A percentile compares a stretch with the other conserved stretches of the same genome.
Conservation (phyloP, 1,140 invertebrate genomes). For the Tigriopus japonicus region DNA sequence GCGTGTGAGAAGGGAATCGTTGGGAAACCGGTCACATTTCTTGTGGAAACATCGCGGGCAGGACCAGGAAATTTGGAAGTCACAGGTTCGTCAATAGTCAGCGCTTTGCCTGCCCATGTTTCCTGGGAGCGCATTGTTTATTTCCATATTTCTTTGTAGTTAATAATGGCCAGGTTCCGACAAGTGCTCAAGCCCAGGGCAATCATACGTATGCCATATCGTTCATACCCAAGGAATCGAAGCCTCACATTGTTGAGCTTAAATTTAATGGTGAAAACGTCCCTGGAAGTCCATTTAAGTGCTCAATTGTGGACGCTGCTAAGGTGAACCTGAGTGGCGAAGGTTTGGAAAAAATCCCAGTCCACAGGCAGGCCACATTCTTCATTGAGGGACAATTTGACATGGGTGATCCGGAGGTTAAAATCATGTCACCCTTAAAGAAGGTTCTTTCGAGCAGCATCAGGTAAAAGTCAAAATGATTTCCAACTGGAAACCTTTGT, state of each 20-base stretch:
- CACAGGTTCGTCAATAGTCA: slow-evolving; percentile 28
- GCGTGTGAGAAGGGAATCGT: slow-evolving; percentile 72
- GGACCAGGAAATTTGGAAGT: slow-evolving; percentile 92
- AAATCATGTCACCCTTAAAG: slow-evolving; percentile 3
- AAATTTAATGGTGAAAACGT: slow-evolving; percentile 91
- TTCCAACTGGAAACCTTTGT: no score
- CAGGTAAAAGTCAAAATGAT: background rate
- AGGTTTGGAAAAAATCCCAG: slow-evolving; percentile 75
- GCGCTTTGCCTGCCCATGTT: background rate
- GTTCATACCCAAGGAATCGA: slow-evolving; percentile 75
- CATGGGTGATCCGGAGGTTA: slow-evolving; percentile 49
- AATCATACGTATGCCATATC: slow-evolving; percentile 91
- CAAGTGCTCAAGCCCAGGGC: slow-evolving; percentile 80
- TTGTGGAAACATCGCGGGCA: slow-evolving; percentile 89
- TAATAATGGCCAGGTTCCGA: slow-evolving; percentile 82
- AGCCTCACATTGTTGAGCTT: slow-evolving; percentile 74
- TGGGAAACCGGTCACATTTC: slow-evolving; percentile 79
- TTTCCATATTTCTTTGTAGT: slow-evolving; percentile 30
- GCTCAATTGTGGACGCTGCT: slow-evolving; percentile 47
- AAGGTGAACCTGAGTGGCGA: slow-evolving; percentile 54
- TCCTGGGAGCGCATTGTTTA: background rate
- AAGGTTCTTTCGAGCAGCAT: slow-evolving; percentile 7
- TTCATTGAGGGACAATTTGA: slow-evolving; percentile 52
- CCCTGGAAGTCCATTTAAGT: slow-evolving; percentile 53
- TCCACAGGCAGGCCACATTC: slow-evolving; percentile 60